phyloP scores from a whole-genome alignment of 2,888 invertebrate species.

The Buathra laborator region DNA sequence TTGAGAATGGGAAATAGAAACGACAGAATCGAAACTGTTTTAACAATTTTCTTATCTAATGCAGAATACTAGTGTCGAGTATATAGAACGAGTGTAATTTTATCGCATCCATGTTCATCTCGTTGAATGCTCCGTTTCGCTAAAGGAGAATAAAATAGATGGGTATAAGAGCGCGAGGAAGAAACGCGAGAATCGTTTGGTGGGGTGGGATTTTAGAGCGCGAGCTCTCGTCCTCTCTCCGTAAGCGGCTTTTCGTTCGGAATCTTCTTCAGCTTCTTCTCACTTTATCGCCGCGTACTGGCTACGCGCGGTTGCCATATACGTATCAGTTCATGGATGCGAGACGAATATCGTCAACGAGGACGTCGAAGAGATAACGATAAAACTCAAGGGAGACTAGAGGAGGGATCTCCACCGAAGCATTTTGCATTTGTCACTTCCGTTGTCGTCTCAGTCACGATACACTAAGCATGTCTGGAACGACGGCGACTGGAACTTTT shows the following conservation, averaged over 20 bases:
- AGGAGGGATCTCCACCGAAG: not conserved
- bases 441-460: conserved; percentile 7
- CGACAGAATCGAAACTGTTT: too few species aligned
- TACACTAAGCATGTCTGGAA: not conserved
- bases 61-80: not conserved
- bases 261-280: conserved; percentile 60
- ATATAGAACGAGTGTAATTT: not conserved
- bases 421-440: conserved; percentile 36
- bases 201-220: conserved; percentile 40
- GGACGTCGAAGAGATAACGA: conserved; percentile 12
- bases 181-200: conserved; percentile 24
- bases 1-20: too few species aligned
- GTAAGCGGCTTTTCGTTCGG: conserved; percentile 57
- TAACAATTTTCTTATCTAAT: not conserved
- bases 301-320: conserved; percentile 1
- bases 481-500: conserved; percentile 32
- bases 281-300: conserved; percentile 53
- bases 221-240: conserved; percentile 13
- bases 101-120: conserved; percentile 2
- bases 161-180: conserved; percentile 1
- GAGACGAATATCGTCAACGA: conserved; percentile 10
- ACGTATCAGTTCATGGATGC: conserved; percentile 24
- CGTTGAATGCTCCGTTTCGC: conserved; percentile 4
- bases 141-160: conserved; percentile 22
- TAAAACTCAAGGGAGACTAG: not conserved